phyloP scores from a whole-genome alignment of 2,797 vertebrate species.

The Tauraco hartlaubi region DNA sequence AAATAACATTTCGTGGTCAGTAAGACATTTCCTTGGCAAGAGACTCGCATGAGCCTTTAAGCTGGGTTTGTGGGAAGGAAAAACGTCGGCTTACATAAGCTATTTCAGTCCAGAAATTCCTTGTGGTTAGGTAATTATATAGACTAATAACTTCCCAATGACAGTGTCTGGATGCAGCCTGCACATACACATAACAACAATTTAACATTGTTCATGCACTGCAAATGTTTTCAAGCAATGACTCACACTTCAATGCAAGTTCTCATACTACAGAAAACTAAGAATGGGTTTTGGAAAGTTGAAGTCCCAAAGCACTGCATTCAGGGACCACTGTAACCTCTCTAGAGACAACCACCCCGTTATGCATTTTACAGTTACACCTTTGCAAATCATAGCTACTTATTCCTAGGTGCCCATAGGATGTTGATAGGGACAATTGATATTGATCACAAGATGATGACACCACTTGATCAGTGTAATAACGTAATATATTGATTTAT shows the following conservation, averaged over 20 bases:
- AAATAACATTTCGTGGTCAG: neutral
- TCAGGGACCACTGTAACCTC: neutral
- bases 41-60: neutral
- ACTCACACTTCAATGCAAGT: neutral
- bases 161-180: neutral
- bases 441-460: neutral
- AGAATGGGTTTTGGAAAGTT: neutral
- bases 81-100: neutral
- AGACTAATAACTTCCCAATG: conserved; percentile 16
- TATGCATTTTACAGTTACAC: neutral
- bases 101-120: conserved; percentile 31
- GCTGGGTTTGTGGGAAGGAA: neutral
- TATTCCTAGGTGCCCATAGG: neutral
- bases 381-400: neutral
- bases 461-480: neutral
- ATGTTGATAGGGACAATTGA: neutral
- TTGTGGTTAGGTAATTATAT: conserved; percentile 17
- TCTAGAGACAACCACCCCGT: neutral
- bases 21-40: neutral
- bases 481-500: accelerated
- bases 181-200: neutral
- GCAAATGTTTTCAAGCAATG: neutral
- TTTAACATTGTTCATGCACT: neutral
- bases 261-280: neutral
- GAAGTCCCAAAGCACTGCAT: neutral